phyloP scores from a whole-genome alignment of 2,797 vertebrate genomes.

The Enteromius trimaculatus region DNA sequence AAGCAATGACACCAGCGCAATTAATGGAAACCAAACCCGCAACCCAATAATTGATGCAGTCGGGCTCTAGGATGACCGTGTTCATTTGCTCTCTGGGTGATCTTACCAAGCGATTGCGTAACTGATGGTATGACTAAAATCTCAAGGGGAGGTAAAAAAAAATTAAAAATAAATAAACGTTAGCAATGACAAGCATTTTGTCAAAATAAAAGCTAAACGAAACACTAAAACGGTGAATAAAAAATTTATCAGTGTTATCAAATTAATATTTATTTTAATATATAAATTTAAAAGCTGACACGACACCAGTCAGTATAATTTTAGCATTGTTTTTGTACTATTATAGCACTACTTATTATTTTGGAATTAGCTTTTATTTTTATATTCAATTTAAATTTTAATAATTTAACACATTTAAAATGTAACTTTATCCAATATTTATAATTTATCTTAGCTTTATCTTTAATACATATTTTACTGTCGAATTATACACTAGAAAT shows the following conservation, averaged over 20 bases:
- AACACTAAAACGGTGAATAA: neutral
- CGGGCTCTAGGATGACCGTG: neutral
- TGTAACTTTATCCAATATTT: neutral
- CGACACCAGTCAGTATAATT: neutral
- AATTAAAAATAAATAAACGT: neutral
- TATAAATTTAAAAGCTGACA: neutral
- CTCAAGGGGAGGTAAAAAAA: neutral
- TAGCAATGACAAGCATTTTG: neutral
- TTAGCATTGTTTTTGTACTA: neutral
- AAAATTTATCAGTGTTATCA: neutral
- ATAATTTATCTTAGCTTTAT: neutral
- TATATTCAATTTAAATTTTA: neutral
- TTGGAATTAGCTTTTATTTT: neutral
- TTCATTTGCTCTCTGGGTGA: neutral
- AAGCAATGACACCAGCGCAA: neutral
- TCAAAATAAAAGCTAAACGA: neutral
- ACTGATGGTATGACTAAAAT: neutral
- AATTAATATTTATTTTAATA: neutral
- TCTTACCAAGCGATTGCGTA: neutral
- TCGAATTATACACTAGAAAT: neutral
- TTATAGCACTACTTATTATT: neutral
- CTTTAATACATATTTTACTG: neutral
- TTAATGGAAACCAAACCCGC: slow-evolving; percentile 8
- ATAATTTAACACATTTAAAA: neutral
- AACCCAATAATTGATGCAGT: slow-evolving; percentile 21